Conservation (phyloP, 2,888 invertebrate species). For the Chironomus tentans region DNA sequence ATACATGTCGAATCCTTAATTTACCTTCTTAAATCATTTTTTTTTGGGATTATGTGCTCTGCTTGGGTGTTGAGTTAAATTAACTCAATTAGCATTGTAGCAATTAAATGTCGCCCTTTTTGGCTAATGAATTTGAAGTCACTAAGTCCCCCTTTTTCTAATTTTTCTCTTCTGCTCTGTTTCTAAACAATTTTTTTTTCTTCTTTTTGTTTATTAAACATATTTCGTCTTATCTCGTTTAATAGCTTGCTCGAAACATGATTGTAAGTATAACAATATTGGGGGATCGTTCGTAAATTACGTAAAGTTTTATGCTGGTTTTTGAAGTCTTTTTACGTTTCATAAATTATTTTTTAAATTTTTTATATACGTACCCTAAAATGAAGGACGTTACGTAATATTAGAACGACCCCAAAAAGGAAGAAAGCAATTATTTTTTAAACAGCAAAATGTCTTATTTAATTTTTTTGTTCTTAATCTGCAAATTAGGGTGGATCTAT, state of each 20-base stretch:
- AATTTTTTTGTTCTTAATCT: constrained; percentile 28
- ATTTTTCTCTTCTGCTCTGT: too few relatives aligned
- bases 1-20: not conserved
- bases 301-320: too few relatives aligned
- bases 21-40: not conserved
- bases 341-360: too few relatives aligned
- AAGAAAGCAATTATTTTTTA: not conserved
- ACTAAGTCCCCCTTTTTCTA: too few relatives aligned
- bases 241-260: constrained; percentile 84
- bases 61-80: not conserved
- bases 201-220: constrained; percentile 1
- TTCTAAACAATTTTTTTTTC: not conserved
- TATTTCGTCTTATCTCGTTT: constrained; percentile 32
- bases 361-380: too few relatives aligned
- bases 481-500: constrained; percentile 69
- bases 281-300: not conserved
- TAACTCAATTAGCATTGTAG: not conserved
- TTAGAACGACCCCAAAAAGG: not conserved
- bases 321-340: too few relatives aligned
- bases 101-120: not conserved
- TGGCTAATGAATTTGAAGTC: too few relatives aligned
- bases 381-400: too few relatives aligned
- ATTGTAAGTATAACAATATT: constrained; percentile 61
- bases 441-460: not conserved
- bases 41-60: not conserved